Percentiles rank a stretch among this genome's conserved stretches.
phyloP scores from a whole-genome alignment of 2,888 invertebrate genomes.

The Siphonodentalium dalli region DNA sequence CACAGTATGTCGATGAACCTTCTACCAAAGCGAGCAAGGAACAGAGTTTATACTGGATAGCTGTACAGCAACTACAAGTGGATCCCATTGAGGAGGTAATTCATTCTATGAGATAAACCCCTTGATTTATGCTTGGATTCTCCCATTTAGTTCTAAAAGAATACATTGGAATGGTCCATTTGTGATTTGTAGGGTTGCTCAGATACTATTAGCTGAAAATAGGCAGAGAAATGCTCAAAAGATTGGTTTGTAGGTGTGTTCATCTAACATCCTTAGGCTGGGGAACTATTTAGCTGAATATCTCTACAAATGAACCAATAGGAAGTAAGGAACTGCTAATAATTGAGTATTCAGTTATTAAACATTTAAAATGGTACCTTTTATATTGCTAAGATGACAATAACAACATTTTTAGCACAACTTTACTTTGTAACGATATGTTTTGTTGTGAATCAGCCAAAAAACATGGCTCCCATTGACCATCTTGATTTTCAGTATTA shows the following conservation, averaged over 20 bases:
- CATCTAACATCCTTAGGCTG: neutral
- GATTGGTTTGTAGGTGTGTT: neutral
- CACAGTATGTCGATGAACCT: slow-evolving; percentile 33
- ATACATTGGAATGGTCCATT: neutral
- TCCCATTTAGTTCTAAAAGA: neutral
- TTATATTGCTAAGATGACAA: too few species aligned
- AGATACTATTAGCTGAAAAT: too few species aligned
- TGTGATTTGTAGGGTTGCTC: too few species aligned
- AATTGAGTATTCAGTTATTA: too few species aligned
- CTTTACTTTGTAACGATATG: neutral
- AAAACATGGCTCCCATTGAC: too few species aligned
- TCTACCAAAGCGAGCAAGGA: slow-evolving; percentile 59
- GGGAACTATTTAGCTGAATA: neutral
- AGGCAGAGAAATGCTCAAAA: neutral
- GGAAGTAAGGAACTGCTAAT: too few species aligned
- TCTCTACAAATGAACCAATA: too few species aligned
- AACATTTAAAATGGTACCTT: too few species aligned
- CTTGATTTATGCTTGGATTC: neutral
- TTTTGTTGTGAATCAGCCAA: neutral
- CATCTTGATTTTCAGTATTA: too few species aligned
- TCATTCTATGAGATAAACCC: neutral
- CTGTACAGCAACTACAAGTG: slow-evolving; percentile 67
- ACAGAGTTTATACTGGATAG: slow-evolving; percentile 68
- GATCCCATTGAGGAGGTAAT: slow-evolving; percentile 60
- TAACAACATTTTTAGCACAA: too few species aligned